Evolutionary conservation across 2,113 vertebrate genomes (phyloP).

Genomic region (Epinephelus lanceolatus): DNA sequence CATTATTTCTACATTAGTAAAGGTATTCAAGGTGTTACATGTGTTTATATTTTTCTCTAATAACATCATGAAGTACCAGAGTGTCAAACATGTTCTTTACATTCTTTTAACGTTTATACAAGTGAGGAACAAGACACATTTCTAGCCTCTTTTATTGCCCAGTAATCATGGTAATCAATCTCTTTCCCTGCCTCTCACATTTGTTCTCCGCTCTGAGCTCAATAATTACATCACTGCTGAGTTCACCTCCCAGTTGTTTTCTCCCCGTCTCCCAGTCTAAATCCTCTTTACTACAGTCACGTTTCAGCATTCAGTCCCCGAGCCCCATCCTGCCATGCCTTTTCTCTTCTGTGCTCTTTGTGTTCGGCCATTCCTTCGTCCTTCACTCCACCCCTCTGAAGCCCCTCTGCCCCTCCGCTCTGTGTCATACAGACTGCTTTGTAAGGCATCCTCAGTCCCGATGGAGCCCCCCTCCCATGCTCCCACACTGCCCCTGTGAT

Average conservation of each 20-base stretch:
- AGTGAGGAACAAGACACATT: slow-evolving; percentile 30
- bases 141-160: slow-evolving; percentile 26
- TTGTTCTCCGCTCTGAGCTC: slow-evolving; percentile 37
- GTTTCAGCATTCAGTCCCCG: slow-evolving; percentile 57
- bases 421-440: slow-evolving; percentile 71
- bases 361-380: slow-evolving; percentile 63
- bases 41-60: background rate
- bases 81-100: background rate
- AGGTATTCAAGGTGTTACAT: background rate
- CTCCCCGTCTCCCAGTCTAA: slow-evolving; percentile 41
- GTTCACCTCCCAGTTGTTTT: slow-evolving; percentile 54
- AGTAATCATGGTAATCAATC: slow-evolving; percentile 51
- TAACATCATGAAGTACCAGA: background rate
- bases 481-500: slow-evolving; percentile 57
- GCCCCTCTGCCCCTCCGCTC: slow-evolving; percentile 16
- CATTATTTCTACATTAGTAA: background rate
- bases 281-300: slow-evolving; percentile 72
- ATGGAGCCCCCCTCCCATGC: slow-evolving; percentile 21
- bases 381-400: slow-evolving; percentile 45
- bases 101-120: slow-evolving; percentile 7
- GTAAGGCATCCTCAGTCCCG: slow-evolving; percentile 62
- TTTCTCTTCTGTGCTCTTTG: slow-evolving; percentile 59
- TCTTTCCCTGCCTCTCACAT: slow-evolving; percentile 23
- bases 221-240: slow-evolving; percentile 56
- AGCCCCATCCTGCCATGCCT: slow-evolving; percentile 32